Evolutionary conservation across 2,888 invertebrate genomes (phyloP), one percentile per base, ranked within the genome.

Genomic region (Erynnis tages): DNA sequence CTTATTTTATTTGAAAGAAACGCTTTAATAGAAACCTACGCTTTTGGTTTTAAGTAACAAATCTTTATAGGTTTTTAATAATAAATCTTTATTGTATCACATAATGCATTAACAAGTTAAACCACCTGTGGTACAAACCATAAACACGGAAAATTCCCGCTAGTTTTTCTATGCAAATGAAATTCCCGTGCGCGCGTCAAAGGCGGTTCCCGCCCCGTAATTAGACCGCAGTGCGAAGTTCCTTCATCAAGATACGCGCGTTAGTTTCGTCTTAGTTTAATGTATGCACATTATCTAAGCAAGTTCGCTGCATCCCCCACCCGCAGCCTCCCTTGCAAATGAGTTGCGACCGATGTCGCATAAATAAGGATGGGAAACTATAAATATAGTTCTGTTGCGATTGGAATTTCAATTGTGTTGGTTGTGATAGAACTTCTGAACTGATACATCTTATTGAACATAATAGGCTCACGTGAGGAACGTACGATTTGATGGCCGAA

Each of bases 261-360:
- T 80, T 88, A 89, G 88, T 89, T 89, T 75, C 72, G 79, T 73
- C 82, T 82, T 82, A 86, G 86, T 87, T 87, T 89, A 89, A 89
- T 88, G 82, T 87, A 89, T 89, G 87, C 88, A 87, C 84, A 87
- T 88, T 89, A 89, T 86, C 88, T 89, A 87, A 88, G 86, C 84
- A 82, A 86, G 78, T 82, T 82, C 76, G 69, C 71, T 59, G 65
- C 62, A 49, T 54, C 65, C 63, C 58, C 63, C 62, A 49, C 54
- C 65, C 63, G 58, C 63, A 35, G n/a, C 34, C 17, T 17, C 61
- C 53, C 60, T 65, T 61, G 60, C 64, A 53, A 53, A 45, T 53
- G 52, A 53, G 52, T 45, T 53, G 52, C 52, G 38, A 41, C 52
- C 43, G 35, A 50, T 50, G 49, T 50, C 49, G 49, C 49, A 50